phyloP scores from a whole-genome alignment of 2,113 vertebrate species.

The Paramormyrops kingsleyae region DNA sequence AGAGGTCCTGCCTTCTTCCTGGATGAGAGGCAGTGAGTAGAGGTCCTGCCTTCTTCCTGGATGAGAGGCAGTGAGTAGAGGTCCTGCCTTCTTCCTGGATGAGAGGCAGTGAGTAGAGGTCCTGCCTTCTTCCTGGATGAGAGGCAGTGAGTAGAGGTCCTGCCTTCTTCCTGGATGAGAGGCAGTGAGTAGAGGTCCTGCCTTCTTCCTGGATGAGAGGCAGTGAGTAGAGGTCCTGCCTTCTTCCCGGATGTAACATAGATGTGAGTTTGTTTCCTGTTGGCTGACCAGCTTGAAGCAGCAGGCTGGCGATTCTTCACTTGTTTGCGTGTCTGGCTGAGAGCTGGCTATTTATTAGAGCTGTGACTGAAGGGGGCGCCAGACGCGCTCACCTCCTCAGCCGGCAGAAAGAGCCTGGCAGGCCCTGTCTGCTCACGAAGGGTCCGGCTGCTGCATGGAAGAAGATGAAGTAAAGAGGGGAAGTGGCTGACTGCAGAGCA shows the following conservation, averaged over 20 bases:
- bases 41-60: no score
- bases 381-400: neutral
- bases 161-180: neutral
- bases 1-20: no score
- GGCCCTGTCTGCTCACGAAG: neutral
- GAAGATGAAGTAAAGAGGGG: neutral
- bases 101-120: no score
- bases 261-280: neutral
- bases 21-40: neutral
- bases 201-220: neutral
- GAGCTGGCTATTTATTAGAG: neutral
- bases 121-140: neutral
- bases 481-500: neutral
- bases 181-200: neutral
- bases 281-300: neutral
- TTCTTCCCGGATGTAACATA: neutral
- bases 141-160: neutral
- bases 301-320: neutral
- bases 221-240: neutral
- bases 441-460: neutral
- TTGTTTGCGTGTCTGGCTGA: neutral
- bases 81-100: no score
- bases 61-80: no score
- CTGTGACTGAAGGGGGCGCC: neutral
- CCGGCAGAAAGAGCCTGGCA: neutral